Evolutionary conservation across 2,888 invertebrate species (phyloP), one percentile per base, ranked within the genome.

Genomic region (Drosophila recens): DNA sequence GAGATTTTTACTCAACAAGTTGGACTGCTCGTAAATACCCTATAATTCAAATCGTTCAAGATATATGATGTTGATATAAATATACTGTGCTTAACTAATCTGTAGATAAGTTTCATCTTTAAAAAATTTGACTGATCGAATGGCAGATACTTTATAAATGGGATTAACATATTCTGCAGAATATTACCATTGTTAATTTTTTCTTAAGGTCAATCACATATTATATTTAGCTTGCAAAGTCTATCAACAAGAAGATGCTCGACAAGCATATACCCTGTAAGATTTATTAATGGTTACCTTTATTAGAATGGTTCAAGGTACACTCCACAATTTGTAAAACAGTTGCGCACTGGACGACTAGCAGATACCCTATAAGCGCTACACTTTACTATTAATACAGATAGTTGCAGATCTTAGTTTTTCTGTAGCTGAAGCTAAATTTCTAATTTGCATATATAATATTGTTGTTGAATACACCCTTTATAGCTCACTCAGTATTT

Each of bases 321-420:
- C 27, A 27, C 27, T 6, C 27, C 5, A 34, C 34, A 34, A 34
- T 10, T 33, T 4, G 10, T 34, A 10, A 33, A 33, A 9, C 23
- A 23, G 33, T 33, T 40, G 40, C 40, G 5, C n/a, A 40, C 3
- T 40, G 10, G 10, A 9, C 27, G 27, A 46, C 46, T 46, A 13
- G 27, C 46, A 27, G 46, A 46, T 46, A 27, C 46, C 46, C 30
- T 49, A 34, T 49, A 49, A 30, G 30, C 30, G 8, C 6, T 8
- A 9, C 6, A 9, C 33, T 33, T 10, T 3, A 9, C 13, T 4
- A 36, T 3, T 13, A 13, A 4, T 4, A 4, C 36, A 36, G 36
- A 36, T 36, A 40, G 8, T 10, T 15, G 3, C 17, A 9, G 9
- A 42, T 10, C 17, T 17, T 2, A 17, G 3, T 17, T 42, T 3